Base-by-base conservation (phyloP, 2,113 vertebrate species). In the Alectura lathami region DNA sequence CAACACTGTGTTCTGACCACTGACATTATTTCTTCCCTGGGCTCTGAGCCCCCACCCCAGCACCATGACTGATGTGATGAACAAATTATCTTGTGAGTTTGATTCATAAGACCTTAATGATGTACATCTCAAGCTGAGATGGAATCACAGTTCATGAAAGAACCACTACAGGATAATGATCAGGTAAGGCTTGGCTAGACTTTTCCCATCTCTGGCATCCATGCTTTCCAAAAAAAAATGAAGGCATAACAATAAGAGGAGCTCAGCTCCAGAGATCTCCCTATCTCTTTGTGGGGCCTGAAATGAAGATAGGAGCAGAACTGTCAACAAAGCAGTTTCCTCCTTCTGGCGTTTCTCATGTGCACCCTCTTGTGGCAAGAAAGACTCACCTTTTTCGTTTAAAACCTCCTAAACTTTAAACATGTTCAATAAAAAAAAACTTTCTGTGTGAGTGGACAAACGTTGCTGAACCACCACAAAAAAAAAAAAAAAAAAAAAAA, bases 301-400 rank as follows among this genome's bases (percentile, higher is more conserved):
- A 60, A 83, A 74, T 1, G 3, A 85, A 94, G 36, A 27, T 6
- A 27, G 0, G 6, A 92, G 6, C 48, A 62, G 53, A 89, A 53
- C 6, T 3, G 17, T 5, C 34, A 54, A 54, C 8, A 1, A 6
- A 3, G 12, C 8, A 18, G 12, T 42, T 89, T 83, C 22, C 11
- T n/a, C 62, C 69, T 59, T 45, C 66, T 43, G 29, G 8, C 3
- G 2, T 78, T 93, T 84, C 89, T 75, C 84, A 60, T 29, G 85
- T 7, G 78, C 96, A 93, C 95, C 95, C 95, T 91, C 96, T 95
- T 81, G 96, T 91, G 96, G 94, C 72, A 70, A 34, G 17, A 96
- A 22, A 88, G 13, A 34, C 7, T 47, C 1, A 74, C 4, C 43
- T 66, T 78, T 24, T 72, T 54, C 13, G 38, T 30, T 67, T 45